Conservation (phyloP, 2,888 invertebrate genomes). For the Auanema sp. region DNA sequence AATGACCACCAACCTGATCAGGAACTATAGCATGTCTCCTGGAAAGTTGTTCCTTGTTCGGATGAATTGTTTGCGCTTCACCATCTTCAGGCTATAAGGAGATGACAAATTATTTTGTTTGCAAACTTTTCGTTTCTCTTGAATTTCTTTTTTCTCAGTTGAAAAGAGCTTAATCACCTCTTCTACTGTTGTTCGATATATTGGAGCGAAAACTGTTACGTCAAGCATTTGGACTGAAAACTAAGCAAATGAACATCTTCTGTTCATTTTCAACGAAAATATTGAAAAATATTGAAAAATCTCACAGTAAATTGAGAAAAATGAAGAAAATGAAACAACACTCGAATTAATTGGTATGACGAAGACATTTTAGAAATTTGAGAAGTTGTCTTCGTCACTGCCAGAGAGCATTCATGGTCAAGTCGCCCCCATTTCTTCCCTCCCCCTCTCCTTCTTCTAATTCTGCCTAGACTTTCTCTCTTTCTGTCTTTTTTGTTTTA, state of each 20-base stretch:
- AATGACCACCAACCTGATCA: conserved; percentile 26
- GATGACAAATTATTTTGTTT: background rate
- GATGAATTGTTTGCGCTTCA: conserved; percentile 56
- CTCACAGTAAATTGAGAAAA: conserved; percentile 1
- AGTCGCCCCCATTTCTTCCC: too few species aligned
- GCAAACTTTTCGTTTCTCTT: background rate
- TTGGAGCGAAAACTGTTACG: background rate
- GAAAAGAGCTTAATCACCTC: conserved; percentile 2
- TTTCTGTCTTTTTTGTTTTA: too few species aligned
- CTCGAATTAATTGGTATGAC: too few species aligned
- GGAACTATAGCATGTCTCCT: conserved; percentile 59
- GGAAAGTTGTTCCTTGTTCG: conserved; percentile 60
- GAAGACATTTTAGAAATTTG: too few species aligned
- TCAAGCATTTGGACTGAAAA: background rate
- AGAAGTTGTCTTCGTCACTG: too few species aligned
- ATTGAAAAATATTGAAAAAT: conserved; percentile 4
- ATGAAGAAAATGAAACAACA: too few species aligned
- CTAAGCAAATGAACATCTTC: background rate
- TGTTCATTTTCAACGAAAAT: background rate
- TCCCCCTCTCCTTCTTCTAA: too few species aligned
- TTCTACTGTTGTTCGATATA: conserved; percentile 3
- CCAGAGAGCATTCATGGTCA: too few species aligned
- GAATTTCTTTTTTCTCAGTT: conserved; percentile 5
- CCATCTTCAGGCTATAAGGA: conserved; percentile 45
- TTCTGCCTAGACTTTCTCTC: too few species aligned